These are phyloP conservation scores for Anoncus sp. DNA, from an alignment of 2,888 invertebrate genomes.

Conservation along the genomic window DNA sequence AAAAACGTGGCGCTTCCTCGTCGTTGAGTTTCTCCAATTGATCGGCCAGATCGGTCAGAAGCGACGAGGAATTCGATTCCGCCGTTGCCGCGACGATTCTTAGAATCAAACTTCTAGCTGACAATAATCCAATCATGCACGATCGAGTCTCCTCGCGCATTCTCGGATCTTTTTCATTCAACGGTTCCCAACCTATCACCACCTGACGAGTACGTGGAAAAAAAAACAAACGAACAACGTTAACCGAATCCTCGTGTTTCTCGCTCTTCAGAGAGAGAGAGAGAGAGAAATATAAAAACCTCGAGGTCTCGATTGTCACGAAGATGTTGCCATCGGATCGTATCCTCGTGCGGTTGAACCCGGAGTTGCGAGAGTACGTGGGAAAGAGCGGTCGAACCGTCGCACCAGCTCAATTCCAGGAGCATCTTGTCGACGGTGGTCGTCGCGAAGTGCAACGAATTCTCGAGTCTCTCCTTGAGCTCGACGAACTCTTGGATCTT, in stretches of 20 bases:
- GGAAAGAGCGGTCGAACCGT: conserved; percentile 72
- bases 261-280: too few species aligned
- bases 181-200: conserved; percentile 80
- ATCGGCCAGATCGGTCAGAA: conserved; percentile 71
- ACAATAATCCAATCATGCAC: conserved; percentile 78
- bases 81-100: conserved; percentile 77
- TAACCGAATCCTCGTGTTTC: too few species aligned
- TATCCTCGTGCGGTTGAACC: conserved; percentile 77
- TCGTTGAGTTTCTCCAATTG: conserved; percentile 74
- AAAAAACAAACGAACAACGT: background rate
- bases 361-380: conserved; percentile 77
- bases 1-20: conserved; percentile 73
- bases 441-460: conserved; percentile 91
- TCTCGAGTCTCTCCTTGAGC: conserved; percentile 91
- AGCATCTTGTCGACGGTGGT: conserved; percentile 88
- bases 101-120: conserved; percentile 77
- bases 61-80: conserved; percentile 71
- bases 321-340: conserved; percentile 76
- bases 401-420: conserved; percentile 85
- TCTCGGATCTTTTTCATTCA: conserved; percentile 71
- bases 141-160: conserved; percentile 78
- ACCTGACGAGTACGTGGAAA: conserved; percentile 70
- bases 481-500: conserved; percentile 96
- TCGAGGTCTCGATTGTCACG: conserved; percentile 81
- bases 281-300: conserved; percentile 70